Evolutionary conservation across 2,797 vertebrate species (phyloP).

Genomic region (Xenopus petersii): DNA sequence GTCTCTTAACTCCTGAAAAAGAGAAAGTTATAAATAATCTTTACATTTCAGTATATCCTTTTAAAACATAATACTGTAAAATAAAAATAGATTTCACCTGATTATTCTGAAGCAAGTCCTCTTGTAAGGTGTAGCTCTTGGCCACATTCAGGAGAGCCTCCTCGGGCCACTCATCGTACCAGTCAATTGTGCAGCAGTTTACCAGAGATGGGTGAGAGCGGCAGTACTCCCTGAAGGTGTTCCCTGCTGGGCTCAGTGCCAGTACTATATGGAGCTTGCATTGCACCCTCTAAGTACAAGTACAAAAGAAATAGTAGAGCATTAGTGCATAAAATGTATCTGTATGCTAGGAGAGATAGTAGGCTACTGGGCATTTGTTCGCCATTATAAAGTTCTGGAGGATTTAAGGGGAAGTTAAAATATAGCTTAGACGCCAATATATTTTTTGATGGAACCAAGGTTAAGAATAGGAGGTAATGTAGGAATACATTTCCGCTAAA

Average conservation of each 20-base stretch:
- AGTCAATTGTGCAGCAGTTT: conserved; percentile 60
- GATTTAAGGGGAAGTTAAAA: too few relatives aligned
- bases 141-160: conserved; percentile 57
- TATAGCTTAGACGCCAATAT: too few relatives aligned
- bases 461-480: too few relatives aligned
- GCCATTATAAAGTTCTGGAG: too few relatives aligned
- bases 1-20: conserved; percentile 50
- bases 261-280: conserved; percentile 59
- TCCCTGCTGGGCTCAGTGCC: conserved; percentile 54
- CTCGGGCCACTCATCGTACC: conserved; percentile 55
- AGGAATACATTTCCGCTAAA: too few relatives aligned
- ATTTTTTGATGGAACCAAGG: too few relatives aligned
- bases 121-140: conserved; percentile 46
- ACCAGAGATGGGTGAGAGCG: conserved; percentile 56
- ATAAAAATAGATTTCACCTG: conserved; percentile 28
- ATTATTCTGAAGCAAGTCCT: conserved; percentile 41
- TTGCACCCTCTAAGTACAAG: conserved; percentile 54
- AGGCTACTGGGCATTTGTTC: too few relatives aligned
- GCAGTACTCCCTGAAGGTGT: conserved; percentile 53
- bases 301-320: conserved; percentile 14
- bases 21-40: too few relatives aligned
- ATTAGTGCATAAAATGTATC: conserved; percentile 2
- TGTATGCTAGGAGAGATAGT: too few relatives aligned
- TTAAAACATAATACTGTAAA: too few relatives aligned
- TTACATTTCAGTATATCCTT: too few relatives aligned